These are phyloP conservation scores for Passer domesticus DNA, from an alignment of 2,113 vertebrate species.

Conservation along the genomic window DNA sequence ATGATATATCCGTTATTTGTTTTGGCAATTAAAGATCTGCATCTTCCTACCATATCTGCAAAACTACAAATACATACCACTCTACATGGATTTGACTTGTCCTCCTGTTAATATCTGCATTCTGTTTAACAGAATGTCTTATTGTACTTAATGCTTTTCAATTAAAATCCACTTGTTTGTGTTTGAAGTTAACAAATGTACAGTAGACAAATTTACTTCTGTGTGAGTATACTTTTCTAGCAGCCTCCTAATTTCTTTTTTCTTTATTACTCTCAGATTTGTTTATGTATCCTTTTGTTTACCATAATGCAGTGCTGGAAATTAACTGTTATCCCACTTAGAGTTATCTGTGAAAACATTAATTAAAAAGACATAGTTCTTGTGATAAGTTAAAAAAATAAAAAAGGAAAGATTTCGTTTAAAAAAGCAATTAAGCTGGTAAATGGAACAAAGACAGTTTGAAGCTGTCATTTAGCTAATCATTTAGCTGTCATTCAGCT, in stretches of 20 bases:
- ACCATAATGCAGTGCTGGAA: background rate
- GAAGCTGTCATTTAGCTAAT: too few relatives aligned
- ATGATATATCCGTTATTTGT: background rate
- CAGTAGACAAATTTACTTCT: background rate
- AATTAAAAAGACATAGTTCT: background rate
- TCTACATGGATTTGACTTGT: background rate
- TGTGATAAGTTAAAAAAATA: background rate
- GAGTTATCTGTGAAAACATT: background rate
- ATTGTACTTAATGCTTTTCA: background rate
- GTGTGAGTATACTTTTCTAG: background rate
- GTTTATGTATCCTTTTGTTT: background rate
- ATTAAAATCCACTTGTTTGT: background rate
- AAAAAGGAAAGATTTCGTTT: background rate
- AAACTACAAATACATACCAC: background rate
- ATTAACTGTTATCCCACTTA: background rate
- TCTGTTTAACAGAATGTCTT: background rate
- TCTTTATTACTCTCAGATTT: background rate
- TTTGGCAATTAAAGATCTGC: background rate
- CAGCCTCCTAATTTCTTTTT: background rate
- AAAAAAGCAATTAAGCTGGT: background rate
- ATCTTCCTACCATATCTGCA: background rate
- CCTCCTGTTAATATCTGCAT: background rate
- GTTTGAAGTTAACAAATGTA: background rate
- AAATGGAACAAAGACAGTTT: background rate
- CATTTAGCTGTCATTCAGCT: too few relatives aligned